Conservation (phyloP, 2,888 invertebrate species). For the Dermolepida albohirtum region DNA sequence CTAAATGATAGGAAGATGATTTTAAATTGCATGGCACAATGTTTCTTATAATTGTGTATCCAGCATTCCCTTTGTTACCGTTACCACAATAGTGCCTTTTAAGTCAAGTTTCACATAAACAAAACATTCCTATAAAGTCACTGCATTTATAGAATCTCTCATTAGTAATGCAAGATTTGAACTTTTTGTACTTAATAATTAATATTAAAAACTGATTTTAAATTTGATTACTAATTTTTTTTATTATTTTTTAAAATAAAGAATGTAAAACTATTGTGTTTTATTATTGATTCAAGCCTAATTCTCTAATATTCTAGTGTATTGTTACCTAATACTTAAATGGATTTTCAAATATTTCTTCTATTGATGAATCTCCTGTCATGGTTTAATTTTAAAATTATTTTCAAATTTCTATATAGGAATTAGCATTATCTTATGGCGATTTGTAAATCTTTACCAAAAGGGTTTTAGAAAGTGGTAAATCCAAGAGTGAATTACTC, state of each 20-base stretch:
- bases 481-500: too few relatives aligned
- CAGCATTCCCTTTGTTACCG: slow-evolving; percentile 19
- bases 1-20: background rate
- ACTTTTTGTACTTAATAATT: slow-evolving; percentile 28
- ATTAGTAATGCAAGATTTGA: background rate
- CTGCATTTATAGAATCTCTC: slow-evolving; percentile 34
- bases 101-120: background rate
- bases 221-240: slow-evolving; percentile 32
- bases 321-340: too few relatives aligned
- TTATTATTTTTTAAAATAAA: slow-evolving; percentile 27
- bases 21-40: slow-evolving; percentile 10
- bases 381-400: too few relatives aligned
- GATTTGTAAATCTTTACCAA: too few relatives aligned
- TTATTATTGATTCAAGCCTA: background rate
- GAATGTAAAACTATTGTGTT: slow-evolving; percentile 18
- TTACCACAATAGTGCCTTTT: slow-evolving; percentile 42
- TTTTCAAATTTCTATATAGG: too few relatives aligned
- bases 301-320: too few relatives aligned
- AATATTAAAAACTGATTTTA: background rate
- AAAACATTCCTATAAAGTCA: slow-evolving; percentile 29
- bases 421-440: too few relatives aligned
- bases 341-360: too few relatives aligned
- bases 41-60: slow-evolving; percentile 8
- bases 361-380: too few relatives aligned
- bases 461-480: too few relatives aligned